Evolutionary conservation across 2,888 invertebrate genomes (phyloP).

Genomic region (Rutpela maculata): DNA sequence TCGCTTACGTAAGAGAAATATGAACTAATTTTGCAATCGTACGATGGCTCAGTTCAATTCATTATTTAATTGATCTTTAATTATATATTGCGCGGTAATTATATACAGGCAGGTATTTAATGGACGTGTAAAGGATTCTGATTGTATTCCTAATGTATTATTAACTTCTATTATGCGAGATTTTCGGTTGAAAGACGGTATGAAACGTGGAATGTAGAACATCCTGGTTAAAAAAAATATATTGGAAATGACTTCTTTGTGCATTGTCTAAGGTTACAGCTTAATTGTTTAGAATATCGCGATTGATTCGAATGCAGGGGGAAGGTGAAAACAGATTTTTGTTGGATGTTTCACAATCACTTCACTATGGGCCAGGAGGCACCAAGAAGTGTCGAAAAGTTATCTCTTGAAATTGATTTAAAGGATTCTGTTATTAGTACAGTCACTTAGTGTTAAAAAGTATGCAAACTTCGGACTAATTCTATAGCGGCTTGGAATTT

Average conservation of each 20-base stretch:
- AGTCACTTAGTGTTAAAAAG: no score
- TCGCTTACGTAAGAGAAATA: slow-evolving; percentile 34
- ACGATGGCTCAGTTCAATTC: slow-evolving; percentile 23
- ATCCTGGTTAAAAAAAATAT: slow-evolving; percentile 10
- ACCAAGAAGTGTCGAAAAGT: no score
- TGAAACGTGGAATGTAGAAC: slow-evolving; percentile 18
- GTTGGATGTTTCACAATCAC: no score
- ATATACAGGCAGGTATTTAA: slow-evolving; percentile 20
- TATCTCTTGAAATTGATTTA: no score
- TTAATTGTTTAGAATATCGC: not conserved
- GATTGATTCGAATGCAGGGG: not conserved
- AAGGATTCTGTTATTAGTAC: no score
- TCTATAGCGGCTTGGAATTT: no score
- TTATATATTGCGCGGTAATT: slow-evolving; percentile 26
- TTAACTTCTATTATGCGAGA: slow-evolving; percentile 30
- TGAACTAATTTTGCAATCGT: slow-evolving; percentile 36
- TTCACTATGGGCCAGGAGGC: no score
- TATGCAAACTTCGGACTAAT: no score
- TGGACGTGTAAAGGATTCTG: slow-evolving; percentile 15
- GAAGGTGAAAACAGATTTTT: not conserved
- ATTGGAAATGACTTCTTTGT: slow-evolving; percentile 2
- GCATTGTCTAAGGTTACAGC: not conserved
- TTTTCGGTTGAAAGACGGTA: not conserved
- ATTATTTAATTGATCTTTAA: slow-evolving; percentile 40
- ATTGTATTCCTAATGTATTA: slow-evolving; percentile 23